phyloP scores from a whole-genome alignment of 1,140 invertebrate species.

The Drosophila sechellia region DNA sequence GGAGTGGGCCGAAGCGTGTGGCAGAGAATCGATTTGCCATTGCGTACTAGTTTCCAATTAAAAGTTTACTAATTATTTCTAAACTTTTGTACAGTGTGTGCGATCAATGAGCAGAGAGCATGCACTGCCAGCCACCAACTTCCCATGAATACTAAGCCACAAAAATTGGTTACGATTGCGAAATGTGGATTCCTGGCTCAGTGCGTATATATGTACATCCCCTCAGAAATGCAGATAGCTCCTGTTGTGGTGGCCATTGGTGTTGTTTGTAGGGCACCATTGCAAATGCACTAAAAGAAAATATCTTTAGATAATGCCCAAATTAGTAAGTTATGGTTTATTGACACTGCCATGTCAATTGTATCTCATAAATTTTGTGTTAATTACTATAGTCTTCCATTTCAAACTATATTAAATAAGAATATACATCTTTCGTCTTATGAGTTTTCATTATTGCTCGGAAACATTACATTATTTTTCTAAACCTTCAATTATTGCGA shows the following conservation, averaged over 20 bases:
- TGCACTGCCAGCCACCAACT: conserved; percentile 56
- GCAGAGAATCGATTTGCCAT: conserved; percentile 65
- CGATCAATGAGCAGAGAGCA: conserved; percentile 80
- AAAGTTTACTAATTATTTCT: conserved; percentile 83
- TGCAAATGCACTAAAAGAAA: conserved; percentile 14
- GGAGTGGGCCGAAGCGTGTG: conserved; percentile 18
- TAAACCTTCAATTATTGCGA: no score
- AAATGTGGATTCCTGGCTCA: conserved; percentile 21
- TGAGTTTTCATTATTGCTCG: no score
- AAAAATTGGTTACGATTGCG: conserved; percentile 76
- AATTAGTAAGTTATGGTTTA: no score
- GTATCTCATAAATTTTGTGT: no score
- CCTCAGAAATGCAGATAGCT: conserved; percentile 29
- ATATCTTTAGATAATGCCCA: background rate
- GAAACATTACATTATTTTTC: no score
- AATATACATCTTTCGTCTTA: no score
- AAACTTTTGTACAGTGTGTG: conserved; percentile 73
- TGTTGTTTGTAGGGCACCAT: conserved; percentile 23
- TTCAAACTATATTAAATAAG: no score
- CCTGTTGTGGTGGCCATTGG: background rate
- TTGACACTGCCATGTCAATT: no score
- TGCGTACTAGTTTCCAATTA: conserved; percentile 82
- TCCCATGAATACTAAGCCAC: conserved; percentile 56
- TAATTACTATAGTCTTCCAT: no score
- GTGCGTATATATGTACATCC: conserved; percentile 12